Evolutionary conservation across 2,888 invertebrate genomes (phyloP).

Genomic region (Phragmatobia fuliginosa): DNA sequence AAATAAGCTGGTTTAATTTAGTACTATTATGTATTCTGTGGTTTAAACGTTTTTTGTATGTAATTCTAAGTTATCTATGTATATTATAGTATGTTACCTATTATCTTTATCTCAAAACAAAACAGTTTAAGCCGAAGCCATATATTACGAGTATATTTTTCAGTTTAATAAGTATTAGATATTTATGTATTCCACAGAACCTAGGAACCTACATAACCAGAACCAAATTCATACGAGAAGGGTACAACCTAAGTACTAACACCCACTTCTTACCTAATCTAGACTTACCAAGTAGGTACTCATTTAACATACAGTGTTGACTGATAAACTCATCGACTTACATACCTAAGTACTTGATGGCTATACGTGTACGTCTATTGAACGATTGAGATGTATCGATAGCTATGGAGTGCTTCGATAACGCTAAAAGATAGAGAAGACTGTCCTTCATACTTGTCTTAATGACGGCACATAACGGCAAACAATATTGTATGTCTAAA

Average conservation of each 20-base stretch:
- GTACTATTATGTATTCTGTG: too few relatives aligned
- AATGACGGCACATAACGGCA: background rate
- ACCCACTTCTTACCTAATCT: background rate
- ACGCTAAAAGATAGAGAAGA: background rate
- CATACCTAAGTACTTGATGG: background rate
- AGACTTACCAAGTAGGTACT: background rate
- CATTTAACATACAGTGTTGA: background rate
- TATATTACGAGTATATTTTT: too few relatives aligned
- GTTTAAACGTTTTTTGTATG: background rate
- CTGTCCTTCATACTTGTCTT: background rate
- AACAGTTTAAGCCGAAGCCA: too few relatives aligned
- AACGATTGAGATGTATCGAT: background rate
- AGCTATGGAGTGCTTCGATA: background rate
- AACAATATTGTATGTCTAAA: background rate
- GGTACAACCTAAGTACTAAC: too few relatives aligned
- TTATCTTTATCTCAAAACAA: too few relatives aligned
- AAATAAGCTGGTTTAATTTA: background rate
- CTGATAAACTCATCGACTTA: background rate
- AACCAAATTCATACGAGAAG: too few relatives aligned
- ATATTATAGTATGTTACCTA: background rate
- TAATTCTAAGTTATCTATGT: background rate
- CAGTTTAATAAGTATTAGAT: background rate
- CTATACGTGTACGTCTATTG: background rate
- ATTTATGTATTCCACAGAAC: too few relatives aligned
- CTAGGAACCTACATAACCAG: too few relatives aligned